These are phyloP conservation scores for Ophioderma brevispina DNA, from an alignment of 35 echinoderm and acorn worm genomes.

Conservation along the genomic window DNA sequence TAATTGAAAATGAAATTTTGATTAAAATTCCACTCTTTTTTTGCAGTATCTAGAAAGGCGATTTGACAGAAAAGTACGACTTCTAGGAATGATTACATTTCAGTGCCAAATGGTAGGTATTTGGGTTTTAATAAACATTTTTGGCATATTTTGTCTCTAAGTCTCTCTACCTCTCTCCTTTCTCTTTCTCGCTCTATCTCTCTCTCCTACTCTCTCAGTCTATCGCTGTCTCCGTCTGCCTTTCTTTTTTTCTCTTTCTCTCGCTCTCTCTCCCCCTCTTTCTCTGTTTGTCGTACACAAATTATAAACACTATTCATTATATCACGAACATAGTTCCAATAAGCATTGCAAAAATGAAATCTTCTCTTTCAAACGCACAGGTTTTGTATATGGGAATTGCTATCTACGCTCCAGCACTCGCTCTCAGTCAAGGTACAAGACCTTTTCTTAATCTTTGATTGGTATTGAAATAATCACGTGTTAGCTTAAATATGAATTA, in stretches of 20 bases:
- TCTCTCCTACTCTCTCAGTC: background rate
- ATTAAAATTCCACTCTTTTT: background rate
- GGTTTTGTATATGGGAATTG: background rate
- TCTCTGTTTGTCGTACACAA: background rate
- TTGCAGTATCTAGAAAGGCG: conserved; percentile 58
- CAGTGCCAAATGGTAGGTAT: conserved; percentile 55
- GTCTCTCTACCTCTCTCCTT: background rate
- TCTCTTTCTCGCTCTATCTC: background rate
- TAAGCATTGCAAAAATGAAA: background rate
- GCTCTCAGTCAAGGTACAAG: background rate
- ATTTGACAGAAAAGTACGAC: conserved; percentile 33
- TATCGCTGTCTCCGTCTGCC: background rate
- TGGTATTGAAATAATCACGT: too few relatives aligned
- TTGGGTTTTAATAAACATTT: too few relatives aligned
- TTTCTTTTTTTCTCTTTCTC: background rate
- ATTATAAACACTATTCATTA: background rate
- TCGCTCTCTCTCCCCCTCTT: too few relatives aligned
- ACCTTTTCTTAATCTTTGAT: background rate
- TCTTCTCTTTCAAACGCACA: background rate
- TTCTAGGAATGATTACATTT: conserved; percentile 53
- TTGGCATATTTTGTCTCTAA: too few relatives aligned
- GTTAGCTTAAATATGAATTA: too few relatives aligned
- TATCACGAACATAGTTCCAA: background rate
- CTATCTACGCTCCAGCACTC: conserved; percentile 38
- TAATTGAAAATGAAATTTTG: too few relatives aligned